These are phyloP conservation scores for Aix galericulata DNA, from an alignment of 2,113 vertebrate genomes.

Conservation along the genomic window DNA sequence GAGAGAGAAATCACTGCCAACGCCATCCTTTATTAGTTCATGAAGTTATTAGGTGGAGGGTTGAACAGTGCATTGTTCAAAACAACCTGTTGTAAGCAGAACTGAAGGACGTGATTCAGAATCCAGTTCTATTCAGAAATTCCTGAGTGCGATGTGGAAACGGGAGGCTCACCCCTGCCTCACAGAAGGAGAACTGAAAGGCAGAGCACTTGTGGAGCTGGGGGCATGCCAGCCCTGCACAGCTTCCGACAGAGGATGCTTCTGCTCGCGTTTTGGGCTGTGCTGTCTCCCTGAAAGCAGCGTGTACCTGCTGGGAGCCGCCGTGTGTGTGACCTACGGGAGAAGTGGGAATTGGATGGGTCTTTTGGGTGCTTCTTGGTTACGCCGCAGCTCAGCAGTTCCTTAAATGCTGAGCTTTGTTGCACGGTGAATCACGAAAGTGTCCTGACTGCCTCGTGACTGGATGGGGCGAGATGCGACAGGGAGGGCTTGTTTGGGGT, in stretches of 20 bases:
- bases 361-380: background rate
- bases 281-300: background rate
- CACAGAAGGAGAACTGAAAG: background rate
- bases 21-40: background rate
- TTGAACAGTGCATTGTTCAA: slow-evolving; percentile 32
- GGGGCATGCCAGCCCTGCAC: fast-evolving
- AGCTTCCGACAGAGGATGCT: fast-evolving
- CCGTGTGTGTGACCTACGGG: background rate
- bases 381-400: background rate
- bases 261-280: background rate
- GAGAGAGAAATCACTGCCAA: background rate
- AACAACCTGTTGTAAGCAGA: background rate
- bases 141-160: fast-evolving
- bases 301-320: background rate
- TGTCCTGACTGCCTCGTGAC: background rate
- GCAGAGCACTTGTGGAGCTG: fast-evolving
- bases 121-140: background rate
- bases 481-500: background rate
- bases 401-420: background rate
- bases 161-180: background rate
- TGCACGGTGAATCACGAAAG: background rate
- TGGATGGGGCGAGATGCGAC: background rate
- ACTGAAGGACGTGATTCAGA: background rate
- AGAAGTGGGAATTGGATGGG: background rate
- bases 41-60: background rate